Percentiles rank a stretch among this genome's conserved stretches.
These are phyloP conservation scores for Schizotus pectinicornis DNA, from an alignment of 2,888 invertebrate genomes.

Conservation along the genomic window DNA sequence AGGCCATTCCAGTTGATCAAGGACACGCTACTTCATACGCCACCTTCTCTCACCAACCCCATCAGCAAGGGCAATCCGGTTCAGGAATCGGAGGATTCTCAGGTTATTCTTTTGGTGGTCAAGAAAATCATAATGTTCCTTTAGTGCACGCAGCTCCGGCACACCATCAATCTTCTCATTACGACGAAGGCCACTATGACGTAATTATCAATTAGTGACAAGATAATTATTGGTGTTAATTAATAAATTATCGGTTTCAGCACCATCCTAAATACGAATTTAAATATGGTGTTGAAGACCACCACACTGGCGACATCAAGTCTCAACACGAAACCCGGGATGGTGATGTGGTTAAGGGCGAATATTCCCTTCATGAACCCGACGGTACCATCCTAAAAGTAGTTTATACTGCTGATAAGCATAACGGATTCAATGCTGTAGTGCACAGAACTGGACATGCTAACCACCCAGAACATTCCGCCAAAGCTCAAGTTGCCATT, in stretches of 20 bases:
- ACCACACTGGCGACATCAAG: slow-evolving; percentile 65
- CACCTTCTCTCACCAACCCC: slow-evolving; percentile 1
- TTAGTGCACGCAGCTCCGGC: slow-evolving; percentile 10
- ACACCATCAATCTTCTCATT: too few relatives aligned
- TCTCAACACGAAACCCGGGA: slow-evolving; percentile 63
- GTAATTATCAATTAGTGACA: not conserved
- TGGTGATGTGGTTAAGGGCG: slow-evolving; percentile 63
- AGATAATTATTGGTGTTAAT: not conserved
- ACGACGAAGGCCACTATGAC: too few relatives aligned
- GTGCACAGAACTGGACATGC: slow-evolving; percentile 61
- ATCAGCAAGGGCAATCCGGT: not conserved
- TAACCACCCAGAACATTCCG: slow-evolving; percentile 24
- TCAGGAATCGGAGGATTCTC: slow-evolving; percentile 10
- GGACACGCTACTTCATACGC: slow-evolving; percentile 6
- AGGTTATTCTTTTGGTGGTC: slow-evolving; percentile 11
- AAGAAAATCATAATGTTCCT: slow-evolving; percentile 22
- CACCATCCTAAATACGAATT: slow-evolving; percentile 65
- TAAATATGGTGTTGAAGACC: slow-evolving; percentile 64
- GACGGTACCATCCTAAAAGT: slow-evolving; percentile 65
- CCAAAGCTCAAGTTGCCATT: not conserved
- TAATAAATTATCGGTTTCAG: slow-evolving; percentile 37
- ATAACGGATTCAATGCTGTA: slow-evolving; percentile 60
- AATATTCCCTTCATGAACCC: slow-evolving; percentile 64
- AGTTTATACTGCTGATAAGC: slow-evolving; percentile 65
- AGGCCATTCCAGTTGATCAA: not conserved